A percentile compares a stretch with the other conserved stretches of the same genome.
Evolutionary conservation across 2,113 vertebrate species (phyloP).

Genomic region (Nannobrachium achirus): DNA sequence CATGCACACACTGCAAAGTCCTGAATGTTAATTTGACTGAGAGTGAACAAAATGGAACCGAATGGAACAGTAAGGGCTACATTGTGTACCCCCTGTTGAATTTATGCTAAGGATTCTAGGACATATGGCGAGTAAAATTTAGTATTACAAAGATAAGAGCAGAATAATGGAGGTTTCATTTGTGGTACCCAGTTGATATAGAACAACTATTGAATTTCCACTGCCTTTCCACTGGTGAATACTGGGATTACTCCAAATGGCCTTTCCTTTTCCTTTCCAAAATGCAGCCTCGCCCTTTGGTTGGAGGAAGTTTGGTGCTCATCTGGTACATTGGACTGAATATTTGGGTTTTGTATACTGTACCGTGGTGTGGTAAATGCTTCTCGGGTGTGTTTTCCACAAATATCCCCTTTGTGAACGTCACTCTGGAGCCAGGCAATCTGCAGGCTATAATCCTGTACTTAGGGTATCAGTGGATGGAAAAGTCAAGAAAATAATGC

Average conservation of each 20-base stretch:
- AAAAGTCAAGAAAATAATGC: slow-evolving; percentile 67
- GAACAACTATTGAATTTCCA: too few relatives aligned
- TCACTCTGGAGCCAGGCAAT: slow-evolving; percentile 54
- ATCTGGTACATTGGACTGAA: slow-evolving; percentile 34
- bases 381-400: slow-evolving; percentile 58
- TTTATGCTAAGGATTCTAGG: slow-evolving; percentile 16
- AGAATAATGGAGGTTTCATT: neutral
- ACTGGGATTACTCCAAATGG: neutral
- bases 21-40: too few relatives aligned
- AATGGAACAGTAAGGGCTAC: too few relatives aligned
- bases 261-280: slow-evolving; percentile 22
- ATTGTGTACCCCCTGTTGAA: too few relatives aligned
- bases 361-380: slow-evolving; percentile 34
- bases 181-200: too few relatives aligned
- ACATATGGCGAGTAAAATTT: slow-evolving; percentile 62
- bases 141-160: slow-evolving; percentile 30
- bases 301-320: slow-evolving; percentile 36
- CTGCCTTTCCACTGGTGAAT: slow-evolving; percentile 2
- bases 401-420: slow-evolving; percentile 54
- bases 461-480: slow-evolving; percentile 54
- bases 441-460: slow-evolving; percentile 67
- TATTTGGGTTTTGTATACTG: too few relatives aligned
- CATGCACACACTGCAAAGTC: slow-evolving; percentile 31
- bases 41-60: too few relatives aligned
- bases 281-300: slow-evolving; percentile 6